Evolutionary conservation across 2,113 vertebrate species (phyloP).

Genomic region (Prochilodus magdalenae): DNA sequence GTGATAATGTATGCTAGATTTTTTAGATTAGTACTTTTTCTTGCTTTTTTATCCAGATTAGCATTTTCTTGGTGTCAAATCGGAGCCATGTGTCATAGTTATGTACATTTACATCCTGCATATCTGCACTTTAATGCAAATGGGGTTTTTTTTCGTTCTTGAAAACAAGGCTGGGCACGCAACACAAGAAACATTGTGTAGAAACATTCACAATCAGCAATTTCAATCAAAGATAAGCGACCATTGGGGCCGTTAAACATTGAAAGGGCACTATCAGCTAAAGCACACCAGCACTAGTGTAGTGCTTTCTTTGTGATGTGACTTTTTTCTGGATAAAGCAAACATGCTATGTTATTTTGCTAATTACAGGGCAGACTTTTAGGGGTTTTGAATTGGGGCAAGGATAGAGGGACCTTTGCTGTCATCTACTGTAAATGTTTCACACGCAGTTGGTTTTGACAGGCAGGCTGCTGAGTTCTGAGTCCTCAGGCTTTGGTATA

Average conservation of each 20-base stretch:
- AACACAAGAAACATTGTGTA: too few relatives aligned
- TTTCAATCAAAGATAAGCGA: neutral
- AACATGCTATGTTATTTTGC: slow-evolving; percentile 58
- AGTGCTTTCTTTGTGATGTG: slow-evolving; percentile 32
- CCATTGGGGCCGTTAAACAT: neutral
- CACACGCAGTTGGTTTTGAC: slow-evolving; percentile 60
- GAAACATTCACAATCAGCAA: too few relatives aligned
- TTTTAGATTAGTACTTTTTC: too few relatives aligned
- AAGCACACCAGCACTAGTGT: neutral
- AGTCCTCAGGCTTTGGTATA: slow-evolving; percentile 69
- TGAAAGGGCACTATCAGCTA: neutral
- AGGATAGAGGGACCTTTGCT: slow-evolving; percentile 61
- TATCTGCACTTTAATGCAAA: too few relatives aligned
- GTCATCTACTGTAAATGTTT: slow-evolving; percentile 56
- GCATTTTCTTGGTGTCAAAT: neutral
- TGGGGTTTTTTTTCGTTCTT: too few relatives aligned
- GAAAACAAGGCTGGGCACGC: too few relatives aligned
- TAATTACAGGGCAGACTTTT: slow-evolving; percentile 42
- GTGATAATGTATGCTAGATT: too few relatives aligned
- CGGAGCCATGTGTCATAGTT: neutral
- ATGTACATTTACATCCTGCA: too few relatives aligned
- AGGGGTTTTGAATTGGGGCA: slow-evolving; percentile 53
- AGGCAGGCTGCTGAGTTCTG: slow-evolving; percentile 62
- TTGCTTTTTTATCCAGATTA: neutral
- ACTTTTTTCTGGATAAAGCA: neutral